phyloP scores from a whole-genome alignment of 92 coral and sea anemone species.

The Actinernus sp. region DNA sequence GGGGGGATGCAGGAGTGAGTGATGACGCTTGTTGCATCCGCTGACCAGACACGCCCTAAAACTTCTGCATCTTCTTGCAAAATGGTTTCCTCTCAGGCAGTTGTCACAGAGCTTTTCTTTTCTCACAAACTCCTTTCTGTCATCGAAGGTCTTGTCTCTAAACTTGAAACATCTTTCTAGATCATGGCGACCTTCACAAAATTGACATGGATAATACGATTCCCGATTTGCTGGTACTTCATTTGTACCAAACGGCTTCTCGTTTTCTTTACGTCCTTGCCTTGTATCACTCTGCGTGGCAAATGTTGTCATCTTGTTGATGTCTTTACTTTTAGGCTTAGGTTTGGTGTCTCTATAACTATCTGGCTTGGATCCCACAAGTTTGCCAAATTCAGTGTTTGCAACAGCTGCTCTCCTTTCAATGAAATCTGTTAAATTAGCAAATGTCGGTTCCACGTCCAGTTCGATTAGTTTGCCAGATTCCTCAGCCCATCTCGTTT shows the following conservation, averaged over 20 bases:
- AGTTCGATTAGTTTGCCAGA: slow-evolving; percentile 23
- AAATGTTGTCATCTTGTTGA: too few relatives aligned
- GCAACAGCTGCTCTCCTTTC: slow-evolving; percentile 34
- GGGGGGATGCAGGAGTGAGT: slow-evolving; percentile 47
- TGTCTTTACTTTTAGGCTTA: too few relatives aligned
- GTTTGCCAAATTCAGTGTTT: slow-evolving; percentile 43
- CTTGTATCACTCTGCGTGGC: too few relatives aligned
- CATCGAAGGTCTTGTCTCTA: slow-evolving; percentile 19
- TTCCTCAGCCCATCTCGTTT: slow-evolving; percentile 64
- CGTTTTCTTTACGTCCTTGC: too few relatives aligned
- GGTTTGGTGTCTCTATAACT: not conserved
- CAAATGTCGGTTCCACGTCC: slow-evolving; percentile 35
- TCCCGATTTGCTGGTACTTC: too few relatives aligned
- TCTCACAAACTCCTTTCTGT: slow-evolving; percentile 9
- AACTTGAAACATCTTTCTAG: slow-evolving; percentile 30
- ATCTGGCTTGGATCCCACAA: slow-evolving; percentile 49
- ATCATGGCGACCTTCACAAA: slow-evolving; percentile 17
- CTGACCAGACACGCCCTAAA: slow-evolving; percentile 16
- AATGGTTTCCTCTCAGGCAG: slow-evolving; percentile 26
- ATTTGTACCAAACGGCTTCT: too few relatives aligned
- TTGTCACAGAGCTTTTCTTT: slow-evolving; percentile 28
- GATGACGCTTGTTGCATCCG: slow-evolving; percentile 27
- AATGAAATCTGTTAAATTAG: slow-evolving; percentile 25
- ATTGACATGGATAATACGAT: too few relatives aligned
- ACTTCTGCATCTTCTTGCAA: slow-evolving; percentile 31